Conservation (phyloP, 30 jellyfish, hydroid and myxozoan genomes). For the Turritopsis rubra region DNA sequence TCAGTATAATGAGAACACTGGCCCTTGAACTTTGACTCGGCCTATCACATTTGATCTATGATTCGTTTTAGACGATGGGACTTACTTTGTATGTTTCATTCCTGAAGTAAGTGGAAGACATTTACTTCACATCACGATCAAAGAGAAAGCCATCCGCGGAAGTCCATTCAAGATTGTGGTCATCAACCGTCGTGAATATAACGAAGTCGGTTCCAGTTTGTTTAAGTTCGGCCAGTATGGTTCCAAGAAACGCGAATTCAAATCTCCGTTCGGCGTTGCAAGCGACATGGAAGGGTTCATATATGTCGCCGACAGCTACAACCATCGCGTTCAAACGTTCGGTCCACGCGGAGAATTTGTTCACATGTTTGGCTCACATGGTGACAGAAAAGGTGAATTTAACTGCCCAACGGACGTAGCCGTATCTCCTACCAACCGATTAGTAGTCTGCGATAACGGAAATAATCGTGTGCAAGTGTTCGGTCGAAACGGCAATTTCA, state of each 20-base stretch:
- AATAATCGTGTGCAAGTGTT: constrained; percentile 88
- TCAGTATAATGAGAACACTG: not conserved
- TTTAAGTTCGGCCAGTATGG: constrained; percentile 98
- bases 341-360: constrained; percentile 99
- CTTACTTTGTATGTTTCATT: constrained; percentile 63
- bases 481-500: constrained; percentile 75
- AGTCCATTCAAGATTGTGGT: constrained; percentile 80
- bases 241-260: constrained; percentile 84
- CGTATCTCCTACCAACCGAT: constrained; percentile 70
- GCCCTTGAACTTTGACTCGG: too few species aligned
- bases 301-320: constrained; percentile 92
- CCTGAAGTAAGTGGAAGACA: constrained; percentile 94
- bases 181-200: constrained; percentile 87
- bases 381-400: constrained; percentile 95
- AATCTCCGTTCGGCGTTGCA: constrained; percentile 98
- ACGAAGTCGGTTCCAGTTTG: constrained; percentile 89
- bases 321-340: constrained; percentile 88
- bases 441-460: constrained; percentile 94
- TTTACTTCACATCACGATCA: constrained; percentile 51
- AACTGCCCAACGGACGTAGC: constrained; percentile 99
- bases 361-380: constrained; percentile 94
- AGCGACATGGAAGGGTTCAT: constrained; percentile 94
- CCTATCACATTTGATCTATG: not conserved
- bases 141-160: constrained; percentile 87
- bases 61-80: constrained; percentile 76